Evolutionary conservation across 1,140 invertebrate genomes (phyloP), one percentile per base, ranked within the genome.

Genomic region (Gonatopus flavifemur): DNA sequence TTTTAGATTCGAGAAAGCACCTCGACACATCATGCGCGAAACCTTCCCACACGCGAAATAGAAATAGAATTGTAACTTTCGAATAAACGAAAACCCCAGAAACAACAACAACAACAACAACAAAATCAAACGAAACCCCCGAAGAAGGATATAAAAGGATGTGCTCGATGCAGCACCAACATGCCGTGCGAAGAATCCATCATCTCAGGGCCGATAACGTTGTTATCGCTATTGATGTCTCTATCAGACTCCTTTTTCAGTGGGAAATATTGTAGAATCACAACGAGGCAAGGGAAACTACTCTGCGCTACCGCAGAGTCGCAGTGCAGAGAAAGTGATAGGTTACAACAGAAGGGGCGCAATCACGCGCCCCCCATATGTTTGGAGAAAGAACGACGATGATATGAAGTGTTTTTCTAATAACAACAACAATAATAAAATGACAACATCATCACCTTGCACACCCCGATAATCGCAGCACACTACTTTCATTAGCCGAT

Each of bases 331-430:
- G 41, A 31, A 20, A n/a, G 12, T 13, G 18, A 36, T 36, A 44
- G 33, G 20, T 35, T 20, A 37, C 35, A n/a, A 42, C 24, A 21
- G 38, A 22, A 52, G 44, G 46, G 49, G 53, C 49, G 56, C 59
- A 59, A 49, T 62, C 68, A 69, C 69, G 69, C 69, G 72, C 58
- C 59, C 62, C 60, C 50, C 50, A 58, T 59, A 57, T 54, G 46
- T 41, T n/a, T n/a, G 42, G 43, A 55, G 50, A 38, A 51, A 49
- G 49, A 37, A 38, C 33, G 47, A 59, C 48, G 51, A 64, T 61
- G 58, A 43, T 12, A 39, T 22, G 30, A 21, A 52, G 44, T 21
- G 44, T n/a, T 18, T 16, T 35, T 36, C 9, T 21, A 24, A 15
- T 25, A 28, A 52, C 24, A 48, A 42, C 22, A n/a, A n/a, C n/a